Evolutionary conservation across 1,140 invertebrate species (phyloP).

Genomic region (Rhyacophila brunnea): DNA sequence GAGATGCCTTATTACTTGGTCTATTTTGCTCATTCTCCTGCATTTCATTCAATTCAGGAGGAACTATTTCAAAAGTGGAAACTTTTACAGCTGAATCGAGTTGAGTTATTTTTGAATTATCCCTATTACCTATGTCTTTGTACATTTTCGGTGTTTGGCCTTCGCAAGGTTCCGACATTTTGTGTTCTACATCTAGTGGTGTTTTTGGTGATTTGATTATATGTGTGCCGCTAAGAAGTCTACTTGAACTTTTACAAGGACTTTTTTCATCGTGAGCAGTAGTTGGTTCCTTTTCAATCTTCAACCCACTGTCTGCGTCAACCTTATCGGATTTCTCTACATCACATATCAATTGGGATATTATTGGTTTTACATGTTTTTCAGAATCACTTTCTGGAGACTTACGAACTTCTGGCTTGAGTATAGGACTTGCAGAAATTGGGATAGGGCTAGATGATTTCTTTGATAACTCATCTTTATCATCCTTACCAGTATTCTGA

Average conservation of each 20-base stretch:
- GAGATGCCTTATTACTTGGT: conserved; percentile 23
- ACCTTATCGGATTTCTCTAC: not conserved
- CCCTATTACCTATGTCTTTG: conserved; percentile 38
- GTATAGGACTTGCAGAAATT: not conserved
- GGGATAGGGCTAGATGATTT: conserved; percentile 5
- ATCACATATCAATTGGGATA: not conserved
- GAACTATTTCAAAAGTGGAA: conserved; percentile 19
- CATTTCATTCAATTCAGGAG: conserved; percentile 20
- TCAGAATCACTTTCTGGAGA: not conserved
- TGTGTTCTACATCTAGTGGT: conserved; percentile 47
- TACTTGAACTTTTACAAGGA: conserved; percentile 1
- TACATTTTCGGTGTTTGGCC: conserved; percentile 19
- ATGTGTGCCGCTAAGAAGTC: conserved; percentile 13
- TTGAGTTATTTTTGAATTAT: conserved; percentile 49
- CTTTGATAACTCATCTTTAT: conserved; percentile 2
- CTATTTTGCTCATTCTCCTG: conserved; percentile 25
- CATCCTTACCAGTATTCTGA: not conserved
- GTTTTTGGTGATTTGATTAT: conserved; percentile 46
- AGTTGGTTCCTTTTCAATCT: conserved; percentile 1
- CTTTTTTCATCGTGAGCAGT: conserved; percentile 7
- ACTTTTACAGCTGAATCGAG: conserved; percentile 43
- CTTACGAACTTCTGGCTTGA: not conserved
- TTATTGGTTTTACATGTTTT: conserved; percentile 1
- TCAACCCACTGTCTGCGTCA: conserved; percentile 3
- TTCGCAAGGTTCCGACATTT: conserved; percentile 28